Conservation (phyloP, 2,888 invertebrate species). For the Pachymerium ferrugineum region DNA sequence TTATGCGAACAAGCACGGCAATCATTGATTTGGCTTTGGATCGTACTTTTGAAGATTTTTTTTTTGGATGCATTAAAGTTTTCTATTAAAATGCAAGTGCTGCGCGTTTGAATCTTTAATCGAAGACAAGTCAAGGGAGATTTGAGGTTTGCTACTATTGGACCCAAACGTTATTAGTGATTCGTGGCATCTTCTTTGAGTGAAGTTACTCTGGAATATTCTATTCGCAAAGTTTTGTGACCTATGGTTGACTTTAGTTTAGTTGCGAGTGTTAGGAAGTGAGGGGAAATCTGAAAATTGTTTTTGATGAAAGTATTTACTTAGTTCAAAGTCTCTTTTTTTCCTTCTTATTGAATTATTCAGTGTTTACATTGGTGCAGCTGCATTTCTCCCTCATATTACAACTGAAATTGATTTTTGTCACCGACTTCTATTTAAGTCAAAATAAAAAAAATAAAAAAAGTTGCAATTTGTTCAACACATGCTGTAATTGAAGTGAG, state of each 20-base stretch:
- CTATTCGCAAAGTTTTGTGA: too few species aligned
- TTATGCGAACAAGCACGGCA: neutral
- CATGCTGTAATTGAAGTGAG: neutral
- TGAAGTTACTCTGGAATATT: too few species aligned
- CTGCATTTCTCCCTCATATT: neutral
- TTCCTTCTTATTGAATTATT: neutral
- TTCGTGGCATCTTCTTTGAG: neutral
- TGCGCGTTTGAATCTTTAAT: neutral
- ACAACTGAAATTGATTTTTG: neutral
- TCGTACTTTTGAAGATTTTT: neutral
- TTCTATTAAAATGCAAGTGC: neutral
- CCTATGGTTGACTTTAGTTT: neutral
- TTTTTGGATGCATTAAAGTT: neutral
- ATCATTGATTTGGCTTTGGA: neutral
- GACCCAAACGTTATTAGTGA: neutral
- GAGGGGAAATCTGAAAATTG: neutral
- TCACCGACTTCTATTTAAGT: neutral
- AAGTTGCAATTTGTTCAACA: neutral
- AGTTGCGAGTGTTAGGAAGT: neutral
- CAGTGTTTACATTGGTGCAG: neutral
- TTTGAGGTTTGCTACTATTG: neutral
- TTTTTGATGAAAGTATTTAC: neutral
- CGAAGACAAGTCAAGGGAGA: neutral
- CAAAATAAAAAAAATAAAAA: neutral
- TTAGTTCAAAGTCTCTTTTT: neutral